Base-by-base conservation (phyloP, 2,113 vertebrate genomes). In the Thomomys bottae region DNA sequence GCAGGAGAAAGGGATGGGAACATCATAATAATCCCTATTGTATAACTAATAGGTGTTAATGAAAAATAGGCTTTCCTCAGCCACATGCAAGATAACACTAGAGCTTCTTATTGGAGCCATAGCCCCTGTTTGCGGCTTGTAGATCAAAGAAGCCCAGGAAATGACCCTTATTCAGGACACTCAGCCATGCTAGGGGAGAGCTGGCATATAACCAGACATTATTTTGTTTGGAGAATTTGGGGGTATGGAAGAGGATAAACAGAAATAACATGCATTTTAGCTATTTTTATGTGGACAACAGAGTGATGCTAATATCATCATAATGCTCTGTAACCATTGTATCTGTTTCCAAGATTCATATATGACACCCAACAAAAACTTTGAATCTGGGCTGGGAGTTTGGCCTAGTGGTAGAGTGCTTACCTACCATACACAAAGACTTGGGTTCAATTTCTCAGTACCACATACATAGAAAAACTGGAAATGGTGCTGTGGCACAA, bases 41-140 rank as follows among this genome's bases (percentile, higher is more conserved):
- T 49, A 49, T 12, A 49, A 49, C 45, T 49, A 49, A 49, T 12
- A 49, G 45, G 14, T 49, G 45, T 12, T 49, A 49, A 12, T 49
- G 45, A 49, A 49, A 49, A 49, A 49, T 12, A 49, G 1, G 45
- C 14, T 49, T 49, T 49, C 45, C 9, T 49, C 5, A 17, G n/a
- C 3, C 49, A 12, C 3, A 40, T 3, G 3, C 3, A 1, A 5
- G 11, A 26, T 63, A 36, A 70, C 2, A 1, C 0, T 5, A 26
- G 38, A 42, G 42, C 1, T 0, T 78, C 67, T 12, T 0, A 7
- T 2, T 6, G 18, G 36, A 17, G 21, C 34, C 24, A 9, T 68
- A n/a, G 1, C 15, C 57, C 20, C 6, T n/a, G 14, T 15, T 26
- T 18, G 28, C 28, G 38, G 40, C 54, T 12, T 38, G 70, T 38